A percentile compares a stretch with the other conserved stretches of the same genome.
Evolutionary conservation across 2,797 vertebrate genomes (phyloP).

Genomic region (Serranus cabrilla): DNA sequence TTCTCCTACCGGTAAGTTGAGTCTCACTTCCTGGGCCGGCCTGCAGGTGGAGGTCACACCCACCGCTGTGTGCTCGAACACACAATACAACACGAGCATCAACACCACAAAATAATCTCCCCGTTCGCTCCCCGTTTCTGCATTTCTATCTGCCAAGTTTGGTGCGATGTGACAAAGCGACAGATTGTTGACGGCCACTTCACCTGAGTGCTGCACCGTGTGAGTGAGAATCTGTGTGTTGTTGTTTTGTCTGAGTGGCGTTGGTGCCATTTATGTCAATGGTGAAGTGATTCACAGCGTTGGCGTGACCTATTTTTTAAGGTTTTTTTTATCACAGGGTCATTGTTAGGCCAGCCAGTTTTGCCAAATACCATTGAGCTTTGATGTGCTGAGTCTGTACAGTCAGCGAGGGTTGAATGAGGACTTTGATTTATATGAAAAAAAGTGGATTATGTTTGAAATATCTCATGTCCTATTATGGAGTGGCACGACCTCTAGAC

Average conservation of each 20-base stretch:
- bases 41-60: slow-evolving; percentile 83
- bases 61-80: slow-evolving; percentile 38
- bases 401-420: slow-evolving; percentile 33
- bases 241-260: slow-evolving; percentile 51
- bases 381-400: slow-evolving; percentile 38
- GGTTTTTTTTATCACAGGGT: slow-evolving; percentile 38
- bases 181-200: slow-evolving; percentile 48
- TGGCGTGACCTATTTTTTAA: slow-evolving; percentile 55
- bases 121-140: slow-evolving; percentile 28
- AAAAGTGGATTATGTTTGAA: slow-evolving; percentile 33
- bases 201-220: slow-evolving; percentile 35
- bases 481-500: not conserved
- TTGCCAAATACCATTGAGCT: slow-evolving; percentile 43
- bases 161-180: slow-evolving; percentile 51
- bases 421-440: slow-evolving; percentile 57
- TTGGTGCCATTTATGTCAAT: slow-evolving; percentile 54
- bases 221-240: slow-evolving; percentile 46
- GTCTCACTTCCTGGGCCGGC: slow-evolving; percentile 71
- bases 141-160: slow-evolving; percentile 45
- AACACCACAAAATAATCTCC: slow-evolving; percentile 13
- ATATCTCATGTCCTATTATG: slow-evolving; percentile 26
- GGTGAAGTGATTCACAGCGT: slow-evolving; percentile 63
- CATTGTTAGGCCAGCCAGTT: slow-evolving; percentile 49
- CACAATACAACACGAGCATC: slow-evolving; percentile 26
- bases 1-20: slow-evolving; percentile 60